Evolutionary conservation across 53 echinoderm and acorn worm species (phyloP).

Genomic region (Holothuria leucospilota): DNA sequence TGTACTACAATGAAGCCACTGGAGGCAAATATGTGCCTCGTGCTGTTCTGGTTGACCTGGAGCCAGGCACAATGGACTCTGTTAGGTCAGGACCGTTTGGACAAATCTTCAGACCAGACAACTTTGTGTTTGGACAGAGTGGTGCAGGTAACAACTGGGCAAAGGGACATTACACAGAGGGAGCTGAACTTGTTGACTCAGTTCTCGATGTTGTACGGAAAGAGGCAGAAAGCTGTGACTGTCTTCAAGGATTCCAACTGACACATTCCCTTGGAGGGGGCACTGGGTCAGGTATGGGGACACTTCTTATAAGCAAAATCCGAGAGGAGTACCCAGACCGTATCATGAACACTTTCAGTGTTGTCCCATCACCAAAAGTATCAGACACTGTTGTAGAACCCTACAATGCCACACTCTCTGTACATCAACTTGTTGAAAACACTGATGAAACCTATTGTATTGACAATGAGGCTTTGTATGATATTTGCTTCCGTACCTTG

Average conservation of each 20-base stretch:
- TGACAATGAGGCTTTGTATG: slow-evolving; percentile 68
- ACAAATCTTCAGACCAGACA: slow-evolving; percentile 79
- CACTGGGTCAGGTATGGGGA: slow-evolving; percentile 85
- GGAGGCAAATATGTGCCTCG: slow-evolving; percentile 75
- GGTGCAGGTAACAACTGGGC: slow-evolving; percentile 91
- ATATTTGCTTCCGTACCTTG: slow-evolving; percentile 83
- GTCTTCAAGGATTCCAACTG: slow-evolving; percentile 81
- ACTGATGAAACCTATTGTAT: slow-evolving; percentile 66
- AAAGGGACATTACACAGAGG: slow-evolving; percentile 86
- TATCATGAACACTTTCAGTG: slow-evolving; percentile 65
- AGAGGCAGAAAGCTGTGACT: slow-evolving; percentile 76
- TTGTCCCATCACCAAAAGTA: slow-evolving; percentile 46
- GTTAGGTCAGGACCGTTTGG: slow-evolving; percentile 80
- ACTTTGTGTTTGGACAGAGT: slow-evolving; percentile 88
- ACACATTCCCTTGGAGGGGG: slow-evolving; percentile 91
- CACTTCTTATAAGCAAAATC: slow-evolving; percentile 89
- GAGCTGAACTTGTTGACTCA: slow-evolving; percentile 81
- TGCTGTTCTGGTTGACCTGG: slow-evolving; percentile 83
- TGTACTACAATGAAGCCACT: slow-evolving; percentile 91
- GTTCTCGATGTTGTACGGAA: slow-evolving; percentile 86
- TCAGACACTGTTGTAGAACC: slow-evolving; percentile 67
- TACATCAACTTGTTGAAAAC: slow-evolving; percentile 65
- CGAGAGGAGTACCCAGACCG: slow-evolving; percentile 87
- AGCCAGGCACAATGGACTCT: slow-evolving; percentile 92
- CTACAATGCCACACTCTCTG: slow-evolving; percentile 65